phyloP scores from a whole-genome alignment of 2,797 vertebrate species.

The Danio kyathit region DNA sequence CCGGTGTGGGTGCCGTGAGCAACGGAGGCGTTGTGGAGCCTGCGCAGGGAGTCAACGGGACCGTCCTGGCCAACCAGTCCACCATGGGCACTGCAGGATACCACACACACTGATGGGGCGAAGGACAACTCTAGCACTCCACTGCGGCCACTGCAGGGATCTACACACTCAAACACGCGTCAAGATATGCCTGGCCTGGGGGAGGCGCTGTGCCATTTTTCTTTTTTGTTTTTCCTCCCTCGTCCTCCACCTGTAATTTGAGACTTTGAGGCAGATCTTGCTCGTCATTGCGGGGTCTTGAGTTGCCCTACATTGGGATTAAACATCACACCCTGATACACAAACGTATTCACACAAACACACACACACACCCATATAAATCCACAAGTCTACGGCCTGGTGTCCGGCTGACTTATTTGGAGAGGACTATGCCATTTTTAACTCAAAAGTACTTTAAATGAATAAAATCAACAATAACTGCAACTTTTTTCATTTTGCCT shows the following conservation, averaged over 20 bases:
- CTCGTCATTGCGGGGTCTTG: constrained; percentile 50
- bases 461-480: constrained; percentile 61
- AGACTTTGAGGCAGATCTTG: constrained; percentile 59
- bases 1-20: constrained; percentile 81
- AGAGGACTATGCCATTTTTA: constrained; percentile 76
- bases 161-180: constrained; percentile 15
- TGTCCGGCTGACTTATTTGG: constrained; percentile 64
- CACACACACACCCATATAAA: constrained; percentile 30
- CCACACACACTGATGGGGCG: constrained; percentile 87
- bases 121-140: constrained; percentile 43
- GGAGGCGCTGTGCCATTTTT: constrained; percentile 26
- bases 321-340: constrained; percentile 48
- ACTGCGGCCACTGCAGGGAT: constrained; percentile 37
- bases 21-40: constrained; percentile 85
- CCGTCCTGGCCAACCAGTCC: constrained; percentile 88
- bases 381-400: constrained; percentile 66
- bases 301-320: constrained; percentile 64
- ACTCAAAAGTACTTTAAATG: constrained; percentile 64
- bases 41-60: constrained; percentile 88
- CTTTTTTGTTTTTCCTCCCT: constrained; percentile 12
- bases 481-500: constrained; percentile 55
- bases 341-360: constrained; percentile 60
- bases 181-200: constrained; percentile 33
- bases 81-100: constrained; percentile 91
- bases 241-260: constrained; percentile 65